These are phyloP conservation scores for Drymonia ruficornis DNA, from an alignment of 2,888 invertebrate genomes.

Conservation along the genomic window DNA sequence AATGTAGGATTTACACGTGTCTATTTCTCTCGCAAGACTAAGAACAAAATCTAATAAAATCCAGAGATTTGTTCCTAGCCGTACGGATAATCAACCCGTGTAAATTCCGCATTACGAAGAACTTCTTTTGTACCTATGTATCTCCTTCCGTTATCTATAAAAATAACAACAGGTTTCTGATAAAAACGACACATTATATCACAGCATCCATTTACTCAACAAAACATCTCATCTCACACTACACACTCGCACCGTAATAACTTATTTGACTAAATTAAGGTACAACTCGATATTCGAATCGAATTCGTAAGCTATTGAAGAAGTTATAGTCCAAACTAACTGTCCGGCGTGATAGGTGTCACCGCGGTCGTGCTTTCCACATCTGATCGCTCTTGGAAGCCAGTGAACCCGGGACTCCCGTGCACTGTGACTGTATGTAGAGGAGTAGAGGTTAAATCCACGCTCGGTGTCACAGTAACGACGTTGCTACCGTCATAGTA, in stretches of 20 bases:
- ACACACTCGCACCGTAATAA: constrained; percentile 56
- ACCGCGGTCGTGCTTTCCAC: constrained; percentile 33
- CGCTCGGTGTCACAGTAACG: constrained; percentile 12
- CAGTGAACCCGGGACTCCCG: constrained; percentile 60
- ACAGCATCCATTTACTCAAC: constrained; percentile 76
- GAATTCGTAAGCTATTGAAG: constrained; percentile 11
- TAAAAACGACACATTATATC: constrained; percentile 46
- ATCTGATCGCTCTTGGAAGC: constrained; percentile 68
- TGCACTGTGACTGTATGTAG: constrained; percentile 61
- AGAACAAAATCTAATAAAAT: too few relatives aligned
- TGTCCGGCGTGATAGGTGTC: constrained; percentile 33
- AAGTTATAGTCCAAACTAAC: constrained; percentile 38
- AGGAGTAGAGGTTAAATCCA: neutral
- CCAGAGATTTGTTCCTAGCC: too few relatives aligned
- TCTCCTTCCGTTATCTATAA: too few relatives aligned
- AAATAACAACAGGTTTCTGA: neutral
- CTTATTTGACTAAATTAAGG: constrained; percentile 43
- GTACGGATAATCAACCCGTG: too few relatives aligned
- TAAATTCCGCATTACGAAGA: too few relatives aligned
- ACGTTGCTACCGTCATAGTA: constrained; percentile 15
- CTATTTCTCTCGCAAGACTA: too few relatives aligned
- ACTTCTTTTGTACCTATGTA: too few relatives aligned
- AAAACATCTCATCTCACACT: constrained; percentile 34
- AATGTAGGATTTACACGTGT: too few relatives aligned
- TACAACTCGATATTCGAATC: constrained; percentile 15